phyloP scores from a whole-genome alignment of 2,888 invertebrate genomes.

The Diogma glabrata region DNA sequence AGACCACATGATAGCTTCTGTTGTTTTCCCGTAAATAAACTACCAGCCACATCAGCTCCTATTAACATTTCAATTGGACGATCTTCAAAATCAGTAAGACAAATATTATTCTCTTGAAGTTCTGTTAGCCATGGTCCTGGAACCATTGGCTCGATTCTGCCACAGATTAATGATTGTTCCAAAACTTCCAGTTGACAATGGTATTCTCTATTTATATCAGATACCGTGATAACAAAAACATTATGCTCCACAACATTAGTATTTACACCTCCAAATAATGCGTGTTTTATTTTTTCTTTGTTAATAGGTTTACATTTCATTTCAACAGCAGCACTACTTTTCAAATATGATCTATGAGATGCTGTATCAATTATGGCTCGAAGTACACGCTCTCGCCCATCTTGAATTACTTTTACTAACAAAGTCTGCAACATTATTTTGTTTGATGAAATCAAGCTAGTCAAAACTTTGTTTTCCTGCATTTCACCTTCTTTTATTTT shows the following conservation, averaged over 20 bases:
- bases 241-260: neutral
- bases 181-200: neutral
- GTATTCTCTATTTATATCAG: neutral
- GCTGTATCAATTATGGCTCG: slow-evolving; percentile 5
- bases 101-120: neutral
- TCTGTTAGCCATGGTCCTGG: neutral
- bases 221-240: neutral
- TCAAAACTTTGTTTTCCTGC: neutral
- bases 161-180: neutral
- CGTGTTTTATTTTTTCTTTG: slow-evolving; percentile 2
- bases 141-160: neutral
- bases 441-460: neutral
- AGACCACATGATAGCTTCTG: slow-evolving; percentile 13
- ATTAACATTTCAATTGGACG: slow-evolving; percentile 5
- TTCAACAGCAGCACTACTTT: slow-evolving; percentile 10
- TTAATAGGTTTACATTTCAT: slow-evolving; percentile 10
- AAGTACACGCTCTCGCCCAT: neutral
- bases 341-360: slow-evolving; percentile 16
- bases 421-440: neutral
- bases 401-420: neutral
- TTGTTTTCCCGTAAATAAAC: slow-evolving; percentile 16
- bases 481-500: neutral
- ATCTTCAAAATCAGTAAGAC: neutral
- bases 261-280: neutral
- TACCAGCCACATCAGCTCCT: slow-evolving; percentile 14